A percentile compares a stretch with the other conserved stretches of the same genome.
These are phyloP conservation scores for Lagopus leucura DNA, from an alignment of 2,113 vertebrate species.

Conservation along the genomic window DNA sequence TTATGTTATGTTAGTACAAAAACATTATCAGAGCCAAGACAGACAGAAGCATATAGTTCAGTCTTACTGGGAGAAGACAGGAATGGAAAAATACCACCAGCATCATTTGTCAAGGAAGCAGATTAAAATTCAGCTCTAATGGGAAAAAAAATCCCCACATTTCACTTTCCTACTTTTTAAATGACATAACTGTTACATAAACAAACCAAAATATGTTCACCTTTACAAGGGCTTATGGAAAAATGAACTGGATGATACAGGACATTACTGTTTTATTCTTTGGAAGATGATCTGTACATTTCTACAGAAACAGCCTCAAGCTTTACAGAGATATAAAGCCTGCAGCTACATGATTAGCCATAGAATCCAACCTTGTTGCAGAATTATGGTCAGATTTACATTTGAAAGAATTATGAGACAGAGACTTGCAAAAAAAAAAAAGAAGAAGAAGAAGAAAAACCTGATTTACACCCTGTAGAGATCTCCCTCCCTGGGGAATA, in stretches of 20 bases:
- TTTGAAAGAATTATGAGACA: constrained; percentile 58
- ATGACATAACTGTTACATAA: constrained; percentile 26
- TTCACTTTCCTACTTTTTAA: constrained; percentile 22
- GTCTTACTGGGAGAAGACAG: constrained; percentile 60
- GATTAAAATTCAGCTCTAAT: constrained; percentile 67
- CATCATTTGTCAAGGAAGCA: constrained; percentile 58
- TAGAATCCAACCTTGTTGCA: not conserved
- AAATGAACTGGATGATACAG: constrained; percentile 6
- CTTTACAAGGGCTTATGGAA: constrained; percentile 32
- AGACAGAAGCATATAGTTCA: constrained; percentile 55
- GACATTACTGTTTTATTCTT: constrained; percentile 33
- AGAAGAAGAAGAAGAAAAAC: not conserved
- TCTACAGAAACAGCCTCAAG: constrained; percentile 29
- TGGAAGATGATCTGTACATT: constrained; percentile 24
- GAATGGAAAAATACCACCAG: constrained; percentile 65
- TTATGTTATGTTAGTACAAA: constrained; percentile 75
- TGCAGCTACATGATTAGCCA: constrained; percentile 6
- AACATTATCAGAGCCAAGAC: constrained; percentile 70
- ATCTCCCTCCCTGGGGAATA: constrained; percentile 31
- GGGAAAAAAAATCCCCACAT: constrained; percentile 5
- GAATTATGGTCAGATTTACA: constrained; percentile 61
- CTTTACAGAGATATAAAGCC: constrained; percentile 1
- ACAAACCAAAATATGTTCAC: constrained; percentile 39
- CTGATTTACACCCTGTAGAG: constrained; percentile 33
- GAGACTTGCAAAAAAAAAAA: not conserved